Base-by-base conservation (phyloP, 2,797 vertebrate genomes). In the Mus spretus region DNA sequence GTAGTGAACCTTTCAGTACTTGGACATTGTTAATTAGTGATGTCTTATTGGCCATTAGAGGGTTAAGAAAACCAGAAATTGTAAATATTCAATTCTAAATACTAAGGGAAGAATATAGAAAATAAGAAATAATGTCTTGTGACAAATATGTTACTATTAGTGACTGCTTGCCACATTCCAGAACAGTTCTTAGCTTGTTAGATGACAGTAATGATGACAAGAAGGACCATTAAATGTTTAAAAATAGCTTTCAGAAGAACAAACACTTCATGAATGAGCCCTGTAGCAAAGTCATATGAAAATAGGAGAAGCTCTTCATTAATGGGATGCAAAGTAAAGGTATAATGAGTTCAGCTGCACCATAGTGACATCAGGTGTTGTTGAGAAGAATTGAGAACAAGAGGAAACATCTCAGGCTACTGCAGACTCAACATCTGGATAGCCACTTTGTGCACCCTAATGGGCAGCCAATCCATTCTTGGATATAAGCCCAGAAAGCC, bases 1-100 rank as follows among this genome's bases (percentile, higher is more conserved):
- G 70, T 80, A 14, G 31, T 70, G 55, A 94, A 40, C 37, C 87
- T 11, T 91, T 0, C 5, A 44, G 13, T 17, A 44, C 8, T 74
- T 79, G 31, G 53, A 24, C n/a, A 17, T 61, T 82, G 57, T 96
- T 91, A 93, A 82, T 14, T 95, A 88, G 20, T 95, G 34, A 31
- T 31, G 65, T 26, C 86, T 92, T 81, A 72, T 89, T 97, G 82
- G 50, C 3, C 12, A 72, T 95, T 91, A 61, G 83, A 34, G 22
- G 19, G 2, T 6, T 40, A 55, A 34, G 75, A 88, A 72, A 87
- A 17, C 34, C 67, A 72, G 53, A 50, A 8, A 70, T 14, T 12
- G 19, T 50, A 20, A 93, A 34, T 79, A 75, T n/a, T 55, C 44
- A 78, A n/a, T 74, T 40, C 81, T 84, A 24, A 92, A 61, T 84